Base-by-base conservation (phyloP, 2,797 vertebrate species). In the Oreortyx pictus region DNA sequence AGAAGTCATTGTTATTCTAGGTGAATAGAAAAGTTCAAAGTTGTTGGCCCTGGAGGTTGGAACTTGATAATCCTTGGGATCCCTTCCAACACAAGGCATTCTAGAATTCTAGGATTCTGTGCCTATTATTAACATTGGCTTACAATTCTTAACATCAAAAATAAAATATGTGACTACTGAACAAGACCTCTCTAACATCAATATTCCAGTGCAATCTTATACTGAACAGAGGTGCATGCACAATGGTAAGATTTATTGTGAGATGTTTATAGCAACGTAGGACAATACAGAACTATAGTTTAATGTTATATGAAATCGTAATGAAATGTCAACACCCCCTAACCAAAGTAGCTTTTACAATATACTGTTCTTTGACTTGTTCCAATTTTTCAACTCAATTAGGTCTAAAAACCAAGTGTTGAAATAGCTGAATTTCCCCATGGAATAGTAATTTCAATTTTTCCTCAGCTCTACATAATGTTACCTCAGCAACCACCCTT, bases 1-100 rank as follows among this genome's bases (percentile, higher is more conserved):
- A 97, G 96, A 94, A 97, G 72, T 75, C 12, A 15, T 92, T 92
- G 17, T 5, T 89, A 74, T 95, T 95, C 91, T 92, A 91, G 52
- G 13, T 61, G 83, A 96, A 94, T 72, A 80, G n/a, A 11, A 37
- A 37, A 37, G 37, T 37, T 37, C 37, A 37, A 52, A 27, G 50
- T 29, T 52, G 27, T 27, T 52, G 50, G 9, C 50, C 25, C 50
- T 52, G 5, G 25, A 6, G 9, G 15, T 17, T 52, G 15, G 15
- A 52, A 52, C 27, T 52, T 52, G 27, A 17, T 52, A 27, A 52
- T 52, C 27, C 15, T 29, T 29, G 27, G 50, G 15, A 52, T 29
- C 50, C 15, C 27, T 52, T 52, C 50, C 50, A 29, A 27, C 27
- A 2, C 15, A 29, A 10, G 15, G 25, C 50, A 52, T 52, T 52